Evolutionary conservation across 1,140 invertebrate species (phyloP).

Genomic region (Trichogramma pretiosum): DNA sequence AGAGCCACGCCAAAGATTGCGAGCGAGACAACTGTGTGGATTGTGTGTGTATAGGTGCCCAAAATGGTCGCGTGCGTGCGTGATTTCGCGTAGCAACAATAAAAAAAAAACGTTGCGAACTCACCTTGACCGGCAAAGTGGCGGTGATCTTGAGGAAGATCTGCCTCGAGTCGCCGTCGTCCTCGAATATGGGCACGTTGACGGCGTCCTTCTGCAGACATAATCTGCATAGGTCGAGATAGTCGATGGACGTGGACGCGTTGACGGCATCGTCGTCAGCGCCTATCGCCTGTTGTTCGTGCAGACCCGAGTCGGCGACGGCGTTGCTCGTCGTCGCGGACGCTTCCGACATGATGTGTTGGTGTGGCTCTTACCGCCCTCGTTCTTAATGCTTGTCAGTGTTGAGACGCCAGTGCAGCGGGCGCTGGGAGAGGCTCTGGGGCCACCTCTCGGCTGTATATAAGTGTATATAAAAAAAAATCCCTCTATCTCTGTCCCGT

Average conservation of each 20-base stretch:
- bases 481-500: too few species aligned
- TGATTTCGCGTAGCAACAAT: too few species aligned
- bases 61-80: too few species aligned
- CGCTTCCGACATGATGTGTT: background rate
- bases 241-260: conserved; percentile 46
- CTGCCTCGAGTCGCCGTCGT: conserved; percentile 47
- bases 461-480: too few species aligned
- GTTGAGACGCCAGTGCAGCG: too few species aligned
- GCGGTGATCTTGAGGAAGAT: conserved; percentile 51
- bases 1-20: conserved; percentile 23
- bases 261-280: conserved; percentile 1
- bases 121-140: conserved; percentile 55
- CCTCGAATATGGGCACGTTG: conserved; percentile 50
- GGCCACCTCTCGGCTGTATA: too few species aligned
- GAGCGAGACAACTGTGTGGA: too few species aligned
- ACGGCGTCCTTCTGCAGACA: conserved; percentile 53
- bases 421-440: too few species aligned
- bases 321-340: background rate
- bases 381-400: too few species aligned
- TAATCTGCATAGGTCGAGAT: conserved; percentile 49
- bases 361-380: background rate
- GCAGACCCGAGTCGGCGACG: background rate
- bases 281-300: background rate
- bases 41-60: too few species aligned
- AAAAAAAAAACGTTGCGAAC: too few species aligned